These are phyloP conservation scores for Cepaea hortensis DNA, from an alignment of 2,888 invertebrate species.

Conservation along the genomic window DNA sequence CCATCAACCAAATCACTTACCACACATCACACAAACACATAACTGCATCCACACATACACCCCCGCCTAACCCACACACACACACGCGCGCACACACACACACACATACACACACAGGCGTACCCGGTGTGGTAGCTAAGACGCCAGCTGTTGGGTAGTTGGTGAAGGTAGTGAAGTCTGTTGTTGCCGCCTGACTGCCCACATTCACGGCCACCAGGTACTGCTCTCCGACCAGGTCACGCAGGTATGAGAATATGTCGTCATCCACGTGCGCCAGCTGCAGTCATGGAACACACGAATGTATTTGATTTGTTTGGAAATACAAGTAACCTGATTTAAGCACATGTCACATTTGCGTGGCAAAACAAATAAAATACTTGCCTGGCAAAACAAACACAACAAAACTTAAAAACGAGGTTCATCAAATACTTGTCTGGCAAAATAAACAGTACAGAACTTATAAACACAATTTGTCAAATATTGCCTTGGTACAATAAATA, in stretches of 20 bases:
- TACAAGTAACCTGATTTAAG: not conserved
- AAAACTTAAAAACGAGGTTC: no score
- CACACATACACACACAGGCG: not conserved
- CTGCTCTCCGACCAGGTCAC: not conserved
- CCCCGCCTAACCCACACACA: not conserved
- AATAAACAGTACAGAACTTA: no score
- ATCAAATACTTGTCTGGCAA: no score
- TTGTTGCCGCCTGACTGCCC: not conserved
- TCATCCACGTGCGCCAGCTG: not conserved
- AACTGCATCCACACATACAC: not conserved
- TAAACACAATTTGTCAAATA: no score
- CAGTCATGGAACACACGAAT: not conserved
- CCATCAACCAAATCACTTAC: no score
- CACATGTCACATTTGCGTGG: not conserved
- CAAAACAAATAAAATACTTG: no score
- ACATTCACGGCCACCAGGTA: slow-evolving; percentile 8
- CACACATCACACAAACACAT: not conserved
- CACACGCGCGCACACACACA: not conserved
- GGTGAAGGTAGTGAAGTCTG: not conserved
- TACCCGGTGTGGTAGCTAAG: slow-evolving; percentile 1
- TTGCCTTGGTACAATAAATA: no score
- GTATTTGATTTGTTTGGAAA: not conserved
- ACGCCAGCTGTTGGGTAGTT: not conserved
- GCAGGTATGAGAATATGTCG: slow-evolving; percentile 1
- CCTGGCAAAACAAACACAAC: no score